Evolutionary conservation across 2,888 invertebrate genomes (phyloP).

Genomic region (Mimas tiliae): DNA sequence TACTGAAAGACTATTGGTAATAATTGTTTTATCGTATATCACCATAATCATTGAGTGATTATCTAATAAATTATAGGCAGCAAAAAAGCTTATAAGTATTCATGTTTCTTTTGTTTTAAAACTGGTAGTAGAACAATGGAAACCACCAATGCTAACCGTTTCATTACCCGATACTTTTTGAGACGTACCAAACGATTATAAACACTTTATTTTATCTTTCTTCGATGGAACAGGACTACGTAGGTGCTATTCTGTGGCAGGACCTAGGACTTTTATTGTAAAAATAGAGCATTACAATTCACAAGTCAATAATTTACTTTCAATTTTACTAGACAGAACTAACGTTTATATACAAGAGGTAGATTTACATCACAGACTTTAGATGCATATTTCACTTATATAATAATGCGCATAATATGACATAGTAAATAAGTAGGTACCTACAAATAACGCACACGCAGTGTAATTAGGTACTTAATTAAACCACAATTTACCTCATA

Average conservation of each 20-base stretch:
- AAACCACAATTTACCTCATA: slow-evolving; percentile 56
- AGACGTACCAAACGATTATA: background rate
- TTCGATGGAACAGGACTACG: too few species aligned
- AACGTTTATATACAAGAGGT: background rate
- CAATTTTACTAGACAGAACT: background rate
- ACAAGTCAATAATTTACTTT: background rate
- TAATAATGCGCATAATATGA: background rate
- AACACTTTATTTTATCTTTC: too few species aligned
- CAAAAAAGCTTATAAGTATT: slow-evolving; percentile 1
- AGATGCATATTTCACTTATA: slow-evolving; percentile 3
- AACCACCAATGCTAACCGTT: background rate
- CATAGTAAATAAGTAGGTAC: background rate
- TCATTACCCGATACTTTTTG: background rate
- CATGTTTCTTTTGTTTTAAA: background rate
- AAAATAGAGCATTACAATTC: background rate
- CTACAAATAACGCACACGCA: background rate
- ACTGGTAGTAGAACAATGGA: background rate
- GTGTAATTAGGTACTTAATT: background rate
- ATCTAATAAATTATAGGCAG: slow-evolving; percentile 12
- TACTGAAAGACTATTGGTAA: background rate
- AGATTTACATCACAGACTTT: too few species aligned
- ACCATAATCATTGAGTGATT: slow-evolving; percentile 6
- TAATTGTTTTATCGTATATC: slow-evolving; percentile 3
- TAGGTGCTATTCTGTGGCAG: too few species aligned
- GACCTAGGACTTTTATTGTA: too few species aligned